These are phyloP conservation scores for Naso thynnoides DNA, from an alignment of 2,797 vertebrate species.

Conservation along the genomic window DNA sequence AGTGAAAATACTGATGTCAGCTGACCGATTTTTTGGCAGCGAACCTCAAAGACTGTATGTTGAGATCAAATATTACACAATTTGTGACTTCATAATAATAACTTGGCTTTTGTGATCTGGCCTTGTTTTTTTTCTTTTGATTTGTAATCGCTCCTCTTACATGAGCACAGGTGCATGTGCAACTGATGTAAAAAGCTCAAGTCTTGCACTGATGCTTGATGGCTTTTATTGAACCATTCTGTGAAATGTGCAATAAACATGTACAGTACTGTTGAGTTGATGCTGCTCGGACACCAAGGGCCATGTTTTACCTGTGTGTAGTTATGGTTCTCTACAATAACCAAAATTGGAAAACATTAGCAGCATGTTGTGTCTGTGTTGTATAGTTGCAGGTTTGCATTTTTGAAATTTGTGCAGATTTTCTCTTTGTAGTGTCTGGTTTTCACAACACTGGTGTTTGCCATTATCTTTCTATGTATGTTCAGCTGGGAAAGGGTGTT, in stretches of 20 bases:
- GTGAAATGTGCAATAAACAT: constrained; percentile 59
- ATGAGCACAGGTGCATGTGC: constrained; percentile 33
- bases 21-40: constrained; percentile 11
- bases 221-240: constrained; percentile 31
- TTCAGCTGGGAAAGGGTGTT: constrained; percentile 22
- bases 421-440: constrained; percentile 23
- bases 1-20: constrained; percentile 19
- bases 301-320: constrained; percentile 24
- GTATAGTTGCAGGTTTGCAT: neutral
- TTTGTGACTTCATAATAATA: neutral
- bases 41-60: constrained; percentile 1
- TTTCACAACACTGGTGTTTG: constrained; percentile 27
- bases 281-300: constrained; percentile 40
- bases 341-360: constrained; percentile 6
- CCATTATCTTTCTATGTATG: neutral
- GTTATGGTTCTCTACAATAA: constrained; percentile 8
- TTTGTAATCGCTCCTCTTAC: constrained; percentile 27
- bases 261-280: constrained; percentile 42
- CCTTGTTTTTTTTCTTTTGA: constrained; percentile 13
- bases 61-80: neutral
- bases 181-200: constrained; percentile 32
- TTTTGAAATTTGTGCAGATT: constrained; percentile 28
- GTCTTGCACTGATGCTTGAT: constrained; percentile 35
- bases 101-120: constrained; percentile 24
- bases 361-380: constrained; percentile 9